Evolutionary conservation across 2,888 invertebrate genomes (phyloP).

Genomic region (Xestia ashworthii): DNA sequence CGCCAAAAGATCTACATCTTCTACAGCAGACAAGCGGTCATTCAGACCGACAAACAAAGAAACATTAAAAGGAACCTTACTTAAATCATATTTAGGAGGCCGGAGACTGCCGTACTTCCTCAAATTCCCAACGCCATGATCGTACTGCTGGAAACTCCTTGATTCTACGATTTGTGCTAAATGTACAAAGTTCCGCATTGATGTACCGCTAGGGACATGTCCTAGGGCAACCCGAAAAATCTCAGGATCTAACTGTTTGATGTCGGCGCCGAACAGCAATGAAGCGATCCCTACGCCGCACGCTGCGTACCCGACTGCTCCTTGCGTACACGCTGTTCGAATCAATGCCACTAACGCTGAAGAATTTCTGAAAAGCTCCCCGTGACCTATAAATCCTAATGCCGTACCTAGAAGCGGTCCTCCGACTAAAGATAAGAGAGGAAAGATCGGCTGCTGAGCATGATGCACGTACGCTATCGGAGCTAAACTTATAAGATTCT

Average conservation of each 20-base stretch:
- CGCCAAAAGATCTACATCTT: slow-evolving; percentile 10
- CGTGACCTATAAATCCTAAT: slow-evolving; percentile 9
- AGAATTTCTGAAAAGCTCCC: slow-evolving; percentile 21
- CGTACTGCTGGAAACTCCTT: slow-evolving; percentile 4
- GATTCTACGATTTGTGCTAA: slow-evolving; percentile 17
- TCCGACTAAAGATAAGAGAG: slow-evolving; percentile 4
- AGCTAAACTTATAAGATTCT: slow-evolving; percentile 20
- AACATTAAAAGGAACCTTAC: slow-evolving; percentile 9
- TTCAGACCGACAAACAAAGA: slow-evolving; percentile 34
- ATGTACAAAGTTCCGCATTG: slow-evolving; percentile 26
- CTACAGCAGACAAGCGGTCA: slow-evolving; percentile 19
- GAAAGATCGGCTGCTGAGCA: slow-evolving; percentile 18
- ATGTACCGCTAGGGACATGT: slow-evolving; percentile 10
- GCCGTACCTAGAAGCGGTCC: slow-evolving; percentile 1
- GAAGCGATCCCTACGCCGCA: neutral
- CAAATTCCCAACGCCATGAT: slow-evolving; percentile 21
- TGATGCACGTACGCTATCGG: slow-evolving; percentile 29
- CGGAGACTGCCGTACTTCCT: neutral
- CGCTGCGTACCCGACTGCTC: neutral
- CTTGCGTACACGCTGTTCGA: slow-evolving; percentile 8
- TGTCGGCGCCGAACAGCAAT: slow-evolving; percentile 3
- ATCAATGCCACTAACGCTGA: slow-evolving; percentile 6
- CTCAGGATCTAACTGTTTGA: slow-evolving; percentile 14
- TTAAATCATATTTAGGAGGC: slow-evolving; percentile 20
- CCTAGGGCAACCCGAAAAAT: neutral